A percentile compares a stretch with the other conserved stretches of the same genome.
These are phyloP conservation scores for Tachyglossus aculeatus DNA, from an alignment of 2,797 vertebrate species.

Conservation along the genomic window DNA sequence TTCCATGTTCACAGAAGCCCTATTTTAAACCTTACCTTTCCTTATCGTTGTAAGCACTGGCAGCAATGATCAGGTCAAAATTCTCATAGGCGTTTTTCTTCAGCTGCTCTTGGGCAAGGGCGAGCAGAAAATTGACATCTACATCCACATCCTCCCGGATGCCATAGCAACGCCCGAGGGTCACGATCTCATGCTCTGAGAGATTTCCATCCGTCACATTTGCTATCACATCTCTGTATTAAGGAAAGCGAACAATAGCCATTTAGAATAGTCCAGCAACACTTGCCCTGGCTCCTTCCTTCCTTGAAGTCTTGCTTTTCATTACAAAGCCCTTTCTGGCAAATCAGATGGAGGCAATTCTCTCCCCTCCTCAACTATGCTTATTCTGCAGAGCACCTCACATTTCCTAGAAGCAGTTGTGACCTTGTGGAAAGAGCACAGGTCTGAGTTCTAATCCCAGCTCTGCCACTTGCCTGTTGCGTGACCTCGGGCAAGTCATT, in stretches of 20 bases:
- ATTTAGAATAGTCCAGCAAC: slow-evolving; percentile 4
- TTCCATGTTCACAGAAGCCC: slow-evolving; percentile 21
- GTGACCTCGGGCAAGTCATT: no score
- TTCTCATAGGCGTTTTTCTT: slow-evolving; percentile 83
- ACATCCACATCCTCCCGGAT: slow-evolving; percentile 55
- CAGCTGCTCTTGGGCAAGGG: slow-evolving; percentile 81
- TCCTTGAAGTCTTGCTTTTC: no score
- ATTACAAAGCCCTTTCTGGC: no score
- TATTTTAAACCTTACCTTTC: slow-evolving; percentile 75
- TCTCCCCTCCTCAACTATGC: no score
- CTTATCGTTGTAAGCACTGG: slow-evolving; percentile 77
- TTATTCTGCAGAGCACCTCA: no score
- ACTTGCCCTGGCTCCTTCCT: slow-evolving; percentile 2
- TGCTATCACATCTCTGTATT: slow-evolving; percentile 61
- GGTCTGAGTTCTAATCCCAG: no score
- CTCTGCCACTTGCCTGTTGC: no score
- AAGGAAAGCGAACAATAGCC: slow-evolving; percentile 37
- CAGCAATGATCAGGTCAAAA: slow-evolving; percentile 74
- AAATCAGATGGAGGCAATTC: no score
- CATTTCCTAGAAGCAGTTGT: no score
- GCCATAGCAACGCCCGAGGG: slow-evolving; percentile 78
- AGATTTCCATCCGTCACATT: slow-evolving; percentile 70
- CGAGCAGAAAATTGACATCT: slow-evolving; percentile 73
- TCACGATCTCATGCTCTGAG: slow-evolving; percentile 87
- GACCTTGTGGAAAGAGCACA: no score